These are phyloP conservation scores for Danaus plexippus DNA, from an alignment of 1,140 invertebrate species.

Conservation along the genomic window DNA sequence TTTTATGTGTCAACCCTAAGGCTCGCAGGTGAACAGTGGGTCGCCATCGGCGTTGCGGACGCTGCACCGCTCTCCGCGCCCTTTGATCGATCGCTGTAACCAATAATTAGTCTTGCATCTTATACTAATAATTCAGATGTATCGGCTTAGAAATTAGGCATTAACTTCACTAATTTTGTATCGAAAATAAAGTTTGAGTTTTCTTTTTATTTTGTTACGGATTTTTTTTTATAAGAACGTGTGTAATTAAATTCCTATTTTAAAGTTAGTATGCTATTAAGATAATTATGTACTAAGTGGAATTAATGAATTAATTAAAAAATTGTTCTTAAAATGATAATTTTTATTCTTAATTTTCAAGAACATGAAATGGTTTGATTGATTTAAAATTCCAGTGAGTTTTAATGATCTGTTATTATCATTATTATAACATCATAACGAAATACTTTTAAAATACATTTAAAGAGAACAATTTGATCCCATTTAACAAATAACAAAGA, in stretches of 20 bases:
- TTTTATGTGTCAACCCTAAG: conserved; percentile 4
- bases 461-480: conserved; percentile 21
- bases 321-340: no score
- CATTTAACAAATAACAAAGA: conserved; percentile 33
- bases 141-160: background rate
- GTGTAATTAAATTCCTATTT: background rate
- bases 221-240: no score
- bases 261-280: background rate
- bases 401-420: background rate
- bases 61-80: conserved; percentile 28
- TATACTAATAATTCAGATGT: conserved; percentile 4
- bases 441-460: background rate
- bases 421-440: conserved; percentile 3
- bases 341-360: no score
- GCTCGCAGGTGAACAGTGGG: conserved; percentile 13
- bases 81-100: conserved; percentile 46
- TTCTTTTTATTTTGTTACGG: no score
- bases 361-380: no score
- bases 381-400: background rate
- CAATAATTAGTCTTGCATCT: conserved; percentile 40
- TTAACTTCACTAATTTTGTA: background rate
- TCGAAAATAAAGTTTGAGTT: no score
- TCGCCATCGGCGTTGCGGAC: conserved; percentile 41
- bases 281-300: background rate
- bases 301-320: background rate